Evolutionary conservation across 2,797 vertebrate species (phyloP), one percentile per base, ranked within the genome.

Genomic region (Thalassophryne amazonica): DNA sequence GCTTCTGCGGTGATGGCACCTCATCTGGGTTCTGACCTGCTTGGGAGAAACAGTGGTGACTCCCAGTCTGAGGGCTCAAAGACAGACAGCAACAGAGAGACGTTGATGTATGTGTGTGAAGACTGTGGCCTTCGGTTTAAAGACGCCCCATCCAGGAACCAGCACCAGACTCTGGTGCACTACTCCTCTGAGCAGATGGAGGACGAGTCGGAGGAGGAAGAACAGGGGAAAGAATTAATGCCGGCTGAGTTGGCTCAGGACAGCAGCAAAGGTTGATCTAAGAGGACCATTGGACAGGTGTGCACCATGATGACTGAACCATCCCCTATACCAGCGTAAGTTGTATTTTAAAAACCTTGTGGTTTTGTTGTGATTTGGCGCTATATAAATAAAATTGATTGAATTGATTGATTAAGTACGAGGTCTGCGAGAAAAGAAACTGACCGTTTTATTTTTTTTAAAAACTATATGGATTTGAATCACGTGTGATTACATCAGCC

Each of bases 61-160:
- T 29, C 62, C 25, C 75, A 54, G 52, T 18, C 62, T 2, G 69
- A 45, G 8, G 55, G 27, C 20, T 35, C 18, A n/a, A 66, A 48
- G 16, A 15, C 38, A 0, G 60, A 47, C 10, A 7, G 41, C 6
- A 50, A 22, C 30, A 43, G 59, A 45, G 70, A 62, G 10, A 45
- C 30, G 14, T 54, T 72, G 6, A 65, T 66, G 20, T 93, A 92
- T 12, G 63, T 63, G 3, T 92, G 91, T 8, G 91, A 92, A 40
- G 90, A 92, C 73, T 93, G 91, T n/a, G 90, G 91, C 5, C 73
- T 81, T 57, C 62, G 85, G 8, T 92, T 92, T 59, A 85, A 80
- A 60, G 89, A 91, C 1, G 91, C 91, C 7, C 86, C 74, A 0
- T 87, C 89, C 49, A 82, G 91, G 41, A 92, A 92, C 71, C 83